Evolutionary conservation across 2,888 invertebrate species (phyloP).

Genomic region (Drosophila testacea): DNA sequence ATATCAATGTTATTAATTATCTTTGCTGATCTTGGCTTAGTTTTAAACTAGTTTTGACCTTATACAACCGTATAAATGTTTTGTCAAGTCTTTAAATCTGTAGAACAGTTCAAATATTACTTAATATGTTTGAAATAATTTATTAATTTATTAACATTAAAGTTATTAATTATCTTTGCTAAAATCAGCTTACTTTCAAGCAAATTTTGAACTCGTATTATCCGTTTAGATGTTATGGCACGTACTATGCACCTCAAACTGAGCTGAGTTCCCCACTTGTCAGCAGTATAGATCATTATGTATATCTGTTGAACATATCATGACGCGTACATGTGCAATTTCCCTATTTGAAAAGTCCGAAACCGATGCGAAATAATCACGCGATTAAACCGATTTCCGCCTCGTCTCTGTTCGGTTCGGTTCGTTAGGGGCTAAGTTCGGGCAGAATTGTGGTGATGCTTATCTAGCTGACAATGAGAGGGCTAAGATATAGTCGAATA

Average conservation of each 20-base stretch:
- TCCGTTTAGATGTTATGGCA: not conserved
- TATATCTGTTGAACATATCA: not conserved
- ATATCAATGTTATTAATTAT: no score
- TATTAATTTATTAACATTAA: no score
- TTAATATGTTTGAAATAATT: no score
- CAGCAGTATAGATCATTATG: not conserved
- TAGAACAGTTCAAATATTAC: no score
- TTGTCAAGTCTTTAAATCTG: no score
- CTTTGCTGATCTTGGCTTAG: no score
- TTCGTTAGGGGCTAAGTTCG: not conserved
- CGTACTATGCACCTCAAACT: conserved; percentile 1
- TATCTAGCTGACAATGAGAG: conserved; percentile 33
- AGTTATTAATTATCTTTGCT: no score
- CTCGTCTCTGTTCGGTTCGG: conserved; percentile 11
- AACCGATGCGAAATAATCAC: conserved; percentile 4
- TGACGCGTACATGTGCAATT: conserved; percentile 1
- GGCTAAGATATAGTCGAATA: conserved; percentile 45
- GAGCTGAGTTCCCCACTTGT: not conserved
- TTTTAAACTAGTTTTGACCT: no score
- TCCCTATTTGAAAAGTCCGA: conserved; percentile 11
- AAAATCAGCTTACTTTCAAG: no score
- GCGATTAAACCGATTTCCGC: conserved; percentile 24
- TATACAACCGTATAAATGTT: no score
- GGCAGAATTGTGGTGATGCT: conserved; percentile 7
- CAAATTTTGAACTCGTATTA: not conserved